Base-by-base conservation (phyloP, 1,140 invertebrate genomes). In the Dreissena rostriformis region DNA sequence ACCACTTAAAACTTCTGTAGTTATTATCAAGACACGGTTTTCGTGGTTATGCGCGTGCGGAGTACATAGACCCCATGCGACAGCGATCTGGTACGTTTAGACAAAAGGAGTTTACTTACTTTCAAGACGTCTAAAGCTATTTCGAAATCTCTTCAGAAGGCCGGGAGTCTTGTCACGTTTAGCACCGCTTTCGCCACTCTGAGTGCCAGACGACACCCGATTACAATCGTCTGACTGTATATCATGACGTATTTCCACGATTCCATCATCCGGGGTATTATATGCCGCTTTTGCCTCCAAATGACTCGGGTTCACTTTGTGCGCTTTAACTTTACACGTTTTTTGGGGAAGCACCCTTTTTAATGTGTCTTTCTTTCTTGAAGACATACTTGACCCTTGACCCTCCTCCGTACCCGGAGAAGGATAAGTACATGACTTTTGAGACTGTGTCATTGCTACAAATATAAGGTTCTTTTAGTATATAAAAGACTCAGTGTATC, bases 321-420 rank as follows among this genome's bases (percentile, higher is more conserved):
- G 57, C 17, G 57, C 17, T 2, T 39, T 2, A 24, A 61, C 57
- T 77, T 24, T 39, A 28, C 15, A 51, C 11, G 0, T n/a, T 53
- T 49, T 7, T 67, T 29, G 22, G 49, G 53, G 17, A 28, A 26
- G 24, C 6, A 26, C 28, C 52, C n/a, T 49, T n/a, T 78, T 14
- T 55, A 55, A 4, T 2, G 28, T 28, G 19, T 77, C 77, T 61
- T 77, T 84, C 67, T 77, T 84, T 53, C 67, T 76, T 28, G 77
- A 66, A 11, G 67, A 66, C 39, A 29, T 5, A 4, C 51, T 70
- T 10, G 82, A 63, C 17, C 28, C 14, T 49, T 84, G 82, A 19
- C 77, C 74, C 28, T 76, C 73, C 55, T 84, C 82, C 15, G 82
- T 78, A 39, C 77, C 73, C 2, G 82, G 82, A 12, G 73, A 84